These are phyloP conservation scores for Priocnemis perturbator DNA, from an alignment of 2,888 invertebrate species.

Conservation along the genomic window DNA sequence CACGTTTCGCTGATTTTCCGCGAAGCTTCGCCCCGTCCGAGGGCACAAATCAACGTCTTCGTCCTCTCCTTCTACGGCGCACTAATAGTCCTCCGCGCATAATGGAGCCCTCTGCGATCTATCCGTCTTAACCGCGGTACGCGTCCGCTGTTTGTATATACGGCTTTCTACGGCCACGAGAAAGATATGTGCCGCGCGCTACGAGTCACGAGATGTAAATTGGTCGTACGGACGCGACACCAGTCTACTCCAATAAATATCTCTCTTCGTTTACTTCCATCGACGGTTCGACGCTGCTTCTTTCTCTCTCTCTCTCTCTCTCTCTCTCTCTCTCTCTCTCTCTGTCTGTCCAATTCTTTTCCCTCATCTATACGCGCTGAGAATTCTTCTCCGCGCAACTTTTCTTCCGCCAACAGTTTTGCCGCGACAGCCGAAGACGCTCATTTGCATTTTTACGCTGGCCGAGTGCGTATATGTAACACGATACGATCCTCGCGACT, in stretches of 20 bases:
- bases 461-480: too few species aligned
- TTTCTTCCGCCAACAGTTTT: too few species aligned
- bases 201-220: constrained; percentile 38
- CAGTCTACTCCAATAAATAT: constrained; percentile 44
- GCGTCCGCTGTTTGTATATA: background rate
- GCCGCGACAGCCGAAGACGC: too few species aligned
- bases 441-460: too few species aligned
- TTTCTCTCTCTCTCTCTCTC: too few species aligned
- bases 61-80: constrained; percentile 1
- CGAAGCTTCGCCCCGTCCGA: constrained; percentile 26
- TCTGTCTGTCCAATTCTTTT: too few species aligned
- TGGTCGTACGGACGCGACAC: constrained; percentile 34
- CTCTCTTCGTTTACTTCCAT: constrained; percentile 36
- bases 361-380: too few species aligned
- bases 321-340: too few species aligned
- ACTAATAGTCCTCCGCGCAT: constrained; percentile 39
- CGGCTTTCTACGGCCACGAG: constrained; percentile 21
- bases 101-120: constrained; percentile 39
- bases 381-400: too few species aligned
- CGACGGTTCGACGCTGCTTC: background rate
- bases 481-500: too few species aligned
- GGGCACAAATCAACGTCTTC: constrained; percentile 39
- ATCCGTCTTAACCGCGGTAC: constrained; percentile 23
- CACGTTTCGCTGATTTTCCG: constrained; percentile 37
- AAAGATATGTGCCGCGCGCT: constrained; percentile 39